phyloP scores from a whole-genome alignment of 2,888 invertebrate species.

The Dynastes hyllus region DNA sequence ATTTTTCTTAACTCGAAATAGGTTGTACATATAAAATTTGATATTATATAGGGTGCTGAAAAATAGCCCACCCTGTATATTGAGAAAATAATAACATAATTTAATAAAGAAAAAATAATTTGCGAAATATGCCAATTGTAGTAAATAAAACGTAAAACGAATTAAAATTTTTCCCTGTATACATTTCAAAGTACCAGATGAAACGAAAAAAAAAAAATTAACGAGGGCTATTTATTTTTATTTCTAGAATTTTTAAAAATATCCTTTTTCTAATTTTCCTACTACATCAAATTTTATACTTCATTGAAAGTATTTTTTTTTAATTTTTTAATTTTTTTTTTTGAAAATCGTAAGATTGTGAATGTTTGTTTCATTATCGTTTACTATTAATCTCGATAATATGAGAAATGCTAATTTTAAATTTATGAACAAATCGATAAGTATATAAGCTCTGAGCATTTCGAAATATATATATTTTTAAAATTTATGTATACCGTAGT shows the following conservation, averaged over 20 bases:
- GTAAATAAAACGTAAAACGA: too few species aligned
- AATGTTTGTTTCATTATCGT: constrained; percentile 5
- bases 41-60: too few species aligned
- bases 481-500: constrained; percentile 12
- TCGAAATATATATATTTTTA: constrained; percentile 15
- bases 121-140: too few species aligned
- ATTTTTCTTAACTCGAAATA: neutral
- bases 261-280: constrained; percentile 4
- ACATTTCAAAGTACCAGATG: neutral
- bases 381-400: constrained; percentile 16
- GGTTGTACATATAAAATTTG: neutral
- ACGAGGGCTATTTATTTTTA: too few species aligned
- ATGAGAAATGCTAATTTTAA: constrained; percentile 20
- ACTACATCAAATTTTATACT: constrained; percentile 21
- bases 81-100: too few species aligned
- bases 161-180: neutral
- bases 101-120: too few species aligned
- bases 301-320: too few species aligned
- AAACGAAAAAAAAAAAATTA: neutral
- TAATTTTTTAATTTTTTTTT: constrained; percentile 15
- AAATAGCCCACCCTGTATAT: too few species aligned
- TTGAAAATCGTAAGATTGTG: constrained; percentile 8
- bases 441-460: constrained; percentile 26
- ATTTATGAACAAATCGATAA: neutral
- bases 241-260: constrained; percentile 23